A percentile compares a stretch with the other conserved stretches of the same genome.
phyloP scores from a whole-genome alignment of 2,113 vertebrate genomes.

The Hyaena hyaena region DNA sequence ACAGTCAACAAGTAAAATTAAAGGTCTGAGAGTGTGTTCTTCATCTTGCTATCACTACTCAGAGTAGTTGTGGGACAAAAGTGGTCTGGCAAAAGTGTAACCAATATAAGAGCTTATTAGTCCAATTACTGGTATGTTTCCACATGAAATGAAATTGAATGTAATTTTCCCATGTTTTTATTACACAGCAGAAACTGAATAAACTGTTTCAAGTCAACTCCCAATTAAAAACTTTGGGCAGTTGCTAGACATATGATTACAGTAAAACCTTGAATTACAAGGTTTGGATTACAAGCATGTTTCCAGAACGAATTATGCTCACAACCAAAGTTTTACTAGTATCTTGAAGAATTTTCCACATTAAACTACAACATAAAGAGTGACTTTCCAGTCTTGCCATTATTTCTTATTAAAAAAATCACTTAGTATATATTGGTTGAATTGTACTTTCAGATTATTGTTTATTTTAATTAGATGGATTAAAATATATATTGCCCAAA shows the following conservation, averaged over 20 bases:
- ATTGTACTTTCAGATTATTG: slow-evolving; percentile 25
- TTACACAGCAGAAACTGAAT: neutral
- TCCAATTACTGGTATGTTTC: neutral
- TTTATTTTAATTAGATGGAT: slow-evolving; percentile 63
- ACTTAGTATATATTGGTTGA: slow-evolving; percentile 6
- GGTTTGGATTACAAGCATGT: no score
- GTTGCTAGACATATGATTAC: neutral
- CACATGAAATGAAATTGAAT: slow-evolving; percentile 40
- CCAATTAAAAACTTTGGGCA: slow-evolving; percentile 7
- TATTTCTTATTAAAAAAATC: slow-evolving; percentile 40
- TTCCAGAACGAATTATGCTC: no score
- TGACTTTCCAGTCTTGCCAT: neutral
- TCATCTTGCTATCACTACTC: neutral
- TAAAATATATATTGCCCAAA: slow-evolving; percentile 41
- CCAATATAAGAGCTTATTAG: neutral
- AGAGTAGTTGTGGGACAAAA: neutral
- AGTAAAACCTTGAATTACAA: no score
- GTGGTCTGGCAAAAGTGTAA: neutral
- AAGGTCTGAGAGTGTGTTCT: neutral
- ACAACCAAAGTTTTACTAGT: no score
- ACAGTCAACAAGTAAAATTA: neutral
- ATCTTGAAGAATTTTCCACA: neutral
- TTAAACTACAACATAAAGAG: neutral
- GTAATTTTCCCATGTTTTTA: neutral
- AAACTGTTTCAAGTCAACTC: neutral